Conservation (phyloP, 1,140 invertebrate species). For the Olivierus martensii region DNA sequence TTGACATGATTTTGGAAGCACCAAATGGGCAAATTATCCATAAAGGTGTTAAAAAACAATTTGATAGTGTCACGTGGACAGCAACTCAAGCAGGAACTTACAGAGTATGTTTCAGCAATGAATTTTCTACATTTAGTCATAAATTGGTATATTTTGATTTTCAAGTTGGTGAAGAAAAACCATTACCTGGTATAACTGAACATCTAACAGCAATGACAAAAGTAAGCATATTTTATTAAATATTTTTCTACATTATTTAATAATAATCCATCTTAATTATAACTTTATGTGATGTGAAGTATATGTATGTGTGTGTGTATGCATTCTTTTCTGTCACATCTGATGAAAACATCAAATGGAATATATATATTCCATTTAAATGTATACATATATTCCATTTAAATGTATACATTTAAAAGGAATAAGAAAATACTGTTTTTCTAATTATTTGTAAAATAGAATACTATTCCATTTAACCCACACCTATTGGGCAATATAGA, state of each 20-base stretch:
- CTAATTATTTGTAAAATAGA: too few relatives aligned
- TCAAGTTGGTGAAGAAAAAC: constrained; percentile 81
- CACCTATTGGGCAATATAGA: too few relatives aligned
- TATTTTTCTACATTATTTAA: not conserved
- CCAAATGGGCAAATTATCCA: constrained; percentile 83
- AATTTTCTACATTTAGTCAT: constrained; percentile 99
- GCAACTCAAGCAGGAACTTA: constrained; percentile 61
- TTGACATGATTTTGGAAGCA: constrained; percentile 81
- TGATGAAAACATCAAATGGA: too few relatives aligned
- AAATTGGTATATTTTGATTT: constrained; percentile 99
- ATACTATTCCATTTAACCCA: too few relatives aligned
- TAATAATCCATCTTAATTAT: not conserved
- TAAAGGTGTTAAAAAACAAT: constrained; percentile 82
- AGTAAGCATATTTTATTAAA: constrained; percentile 36
- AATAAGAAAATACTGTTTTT: too few relatives aligned
- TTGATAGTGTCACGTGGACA: constrained; percentile 79
- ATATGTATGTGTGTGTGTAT: not conserved
- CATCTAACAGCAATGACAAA: constrained; percentile 90
- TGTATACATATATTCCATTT: too few relatives aligned
- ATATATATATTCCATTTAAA: too few relatives aligned
- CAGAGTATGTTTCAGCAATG: constrained; percentile 91
- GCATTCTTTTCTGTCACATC: too few relatives aligned
- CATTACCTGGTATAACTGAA: constrained; percentile 69
- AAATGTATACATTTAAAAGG: too few relatives aligned
- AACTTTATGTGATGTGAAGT: not conserved